phyloP scores from a whole-genome alignment of 64 coral and sea anemone species.

The Acropora tenuis region DNA sequence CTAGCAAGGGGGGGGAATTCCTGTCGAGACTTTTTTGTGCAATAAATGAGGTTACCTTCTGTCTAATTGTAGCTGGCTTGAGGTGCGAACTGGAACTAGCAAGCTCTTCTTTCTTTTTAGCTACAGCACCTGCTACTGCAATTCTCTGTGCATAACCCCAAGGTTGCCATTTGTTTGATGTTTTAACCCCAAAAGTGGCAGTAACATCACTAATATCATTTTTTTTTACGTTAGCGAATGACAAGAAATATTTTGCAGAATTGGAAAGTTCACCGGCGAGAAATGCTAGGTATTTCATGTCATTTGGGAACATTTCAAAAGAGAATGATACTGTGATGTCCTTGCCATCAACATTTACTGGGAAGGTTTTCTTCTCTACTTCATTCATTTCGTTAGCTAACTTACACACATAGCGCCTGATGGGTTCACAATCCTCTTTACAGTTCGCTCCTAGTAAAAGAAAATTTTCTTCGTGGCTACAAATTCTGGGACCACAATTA shows the following conservation, averaged over 20 bases:
- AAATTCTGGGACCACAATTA: slow-evolving; percentile 33
- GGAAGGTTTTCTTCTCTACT: slow-evolving; percentile 21
- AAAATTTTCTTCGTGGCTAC: slow-evolving; percentile 43
- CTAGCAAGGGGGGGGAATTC: neutral
- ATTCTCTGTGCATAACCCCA: slow-evolving; percentile 27
- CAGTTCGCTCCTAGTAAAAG: slow-evolving; percentile 55
- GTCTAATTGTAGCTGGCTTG: neutral
- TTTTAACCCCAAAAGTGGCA: neutral
- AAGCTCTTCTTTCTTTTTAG: neutral
- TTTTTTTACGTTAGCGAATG: neutral
- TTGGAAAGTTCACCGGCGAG: too few relatives aligned
- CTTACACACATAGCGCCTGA: neutral
- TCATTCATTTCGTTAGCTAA: slow-evolving; percentile 25
- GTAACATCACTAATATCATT: neutral
- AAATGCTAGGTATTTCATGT: too few relatives aligned
- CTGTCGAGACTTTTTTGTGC: neutral
- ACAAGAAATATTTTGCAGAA: too few relatives aligned
- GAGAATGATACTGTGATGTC: slow-evolving; percentile 27
- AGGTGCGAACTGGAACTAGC: neutral
- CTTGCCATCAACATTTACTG: slow-evolving; percentile 5
- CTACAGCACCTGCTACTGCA: neutral
- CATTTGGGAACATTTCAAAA: slow-evolving; percentile 50
- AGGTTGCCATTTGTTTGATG: neutral
- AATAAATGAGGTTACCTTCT: slow-evolving; percentile 1
- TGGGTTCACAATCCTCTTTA: slow-evolving; percentile 11